These are phyloP conservation scores for Matsumurasca onukii DNA, from an alignment of 1,140 invertebrate species.

Conservation along the genomic window DNA sequence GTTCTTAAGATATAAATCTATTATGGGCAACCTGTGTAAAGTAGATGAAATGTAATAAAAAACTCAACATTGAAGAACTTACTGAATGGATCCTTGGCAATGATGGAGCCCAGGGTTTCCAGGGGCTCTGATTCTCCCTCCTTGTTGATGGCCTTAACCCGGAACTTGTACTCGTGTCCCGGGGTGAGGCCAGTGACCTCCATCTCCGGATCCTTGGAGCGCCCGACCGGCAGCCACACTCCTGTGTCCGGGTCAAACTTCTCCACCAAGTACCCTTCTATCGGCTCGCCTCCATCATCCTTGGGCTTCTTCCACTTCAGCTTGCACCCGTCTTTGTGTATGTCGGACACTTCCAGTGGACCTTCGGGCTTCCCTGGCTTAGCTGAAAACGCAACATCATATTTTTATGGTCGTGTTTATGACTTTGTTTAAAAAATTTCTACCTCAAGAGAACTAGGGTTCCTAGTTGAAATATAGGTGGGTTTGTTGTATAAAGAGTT, in stretches of 20 bases:
- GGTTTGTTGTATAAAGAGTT: too few relatives aligned
- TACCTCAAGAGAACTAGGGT: too few relatives aligned
- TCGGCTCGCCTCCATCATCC: conserved; percentile 95
- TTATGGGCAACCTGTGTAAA: too few relatives aligned
- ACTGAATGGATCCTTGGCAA: conserved; percentile 98
- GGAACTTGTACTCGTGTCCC: conserved; percentile 97
- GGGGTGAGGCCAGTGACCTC: conserved; percentile 85
- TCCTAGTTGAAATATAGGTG: too few relatives aligned
- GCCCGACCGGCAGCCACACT: conserved; percentile 86
- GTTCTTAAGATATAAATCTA: too few relatives aligned
- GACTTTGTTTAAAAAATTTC: too few relatives aligned
- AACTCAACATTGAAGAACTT: too few relatives aligned
- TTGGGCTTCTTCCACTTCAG: conserved; percentile 97
- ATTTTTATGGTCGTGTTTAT: too few relatives aligned
- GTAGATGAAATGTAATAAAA: too few relatives aligned
- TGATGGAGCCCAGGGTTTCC: conserved; percentile 85
- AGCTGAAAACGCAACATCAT: conserved; percentile 64
- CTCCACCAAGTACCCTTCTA: conserved; percentile 93
- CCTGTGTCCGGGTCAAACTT: conserved; percentile 92
- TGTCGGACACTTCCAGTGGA: conserved; percentile 91
- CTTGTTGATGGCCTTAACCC: conserved; percentile 95
- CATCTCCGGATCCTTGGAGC: conserved; percentile 78
- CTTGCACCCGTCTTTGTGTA: conserved; percentile 93
- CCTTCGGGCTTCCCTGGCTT: conserved; percentile 93
- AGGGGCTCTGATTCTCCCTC: conserved; percentile 97